These are phyloP conservation scores for Choristoneura fumiferana DNA, from an alignment of 1,140 invertebrate genomes.

Conservation along the genomic window DNA sequence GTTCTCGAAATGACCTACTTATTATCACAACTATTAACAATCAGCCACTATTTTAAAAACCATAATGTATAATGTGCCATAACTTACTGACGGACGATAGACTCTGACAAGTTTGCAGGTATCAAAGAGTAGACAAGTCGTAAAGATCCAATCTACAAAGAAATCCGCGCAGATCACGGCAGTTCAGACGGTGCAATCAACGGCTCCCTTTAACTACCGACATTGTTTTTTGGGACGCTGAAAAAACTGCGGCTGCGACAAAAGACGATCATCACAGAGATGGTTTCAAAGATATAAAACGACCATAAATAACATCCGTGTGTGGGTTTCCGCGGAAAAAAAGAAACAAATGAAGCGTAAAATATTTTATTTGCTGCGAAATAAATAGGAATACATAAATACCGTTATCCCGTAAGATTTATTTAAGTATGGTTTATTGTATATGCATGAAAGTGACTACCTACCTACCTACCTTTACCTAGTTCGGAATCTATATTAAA, in stretches of 20 bases:
- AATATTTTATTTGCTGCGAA: constrained; percentile 12
- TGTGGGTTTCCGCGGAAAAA: constrained; percentile 15
- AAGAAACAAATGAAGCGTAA: constrained; percentile 3
- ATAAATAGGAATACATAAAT: neutral
- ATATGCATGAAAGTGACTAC: no score
- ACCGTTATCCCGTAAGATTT: no score
- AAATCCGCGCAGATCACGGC: constrained; percentile 54
- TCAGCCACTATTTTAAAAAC: no score
- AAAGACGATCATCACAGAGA: constrained; percentile 55
- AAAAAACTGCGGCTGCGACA: constrained; percentile 59
- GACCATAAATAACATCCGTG: constrained; percentile 63
- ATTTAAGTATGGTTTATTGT: no score
- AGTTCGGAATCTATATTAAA: no score
- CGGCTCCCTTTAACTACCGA: constrained; percentile 41
- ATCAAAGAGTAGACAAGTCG: constrained; percentile 41
- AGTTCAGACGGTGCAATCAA: constrained; percentile 34
- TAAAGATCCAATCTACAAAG: constrained; percentile 68
- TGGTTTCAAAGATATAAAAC: constrained; percentile 52
- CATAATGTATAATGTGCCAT: neutral
- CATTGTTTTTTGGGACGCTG: constrained; percentile 47
- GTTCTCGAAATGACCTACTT: no score
- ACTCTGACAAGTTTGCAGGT: constrained; percentile 9
- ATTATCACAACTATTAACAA: no score
- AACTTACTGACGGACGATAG: constrained; percentile 16
- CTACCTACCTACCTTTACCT: no score